A percentile compares a stretch with the other conserved stretches of the same genome.
Conservation (phyloP, 2,888 invertebrate genomes). For the Eupithecia abbreviata region DNA sequence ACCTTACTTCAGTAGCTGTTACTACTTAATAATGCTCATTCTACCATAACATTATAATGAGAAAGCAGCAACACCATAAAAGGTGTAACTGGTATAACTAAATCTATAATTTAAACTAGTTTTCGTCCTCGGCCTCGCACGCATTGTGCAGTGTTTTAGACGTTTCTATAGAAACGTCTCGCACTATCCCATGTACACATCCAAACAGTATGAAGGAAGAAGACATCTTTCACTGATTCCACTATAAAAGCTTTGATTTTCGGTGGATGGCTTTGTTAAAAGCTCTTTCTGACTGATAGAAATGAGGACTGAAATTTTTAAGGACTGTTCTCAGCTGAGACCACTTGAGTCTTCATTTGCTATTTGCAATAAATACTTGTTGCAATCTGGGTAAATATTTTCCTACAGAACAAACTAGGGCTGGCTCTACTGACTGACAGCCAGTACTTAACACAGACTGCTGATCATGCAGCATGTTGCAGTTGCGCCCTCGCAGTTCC, state of each 20-base stretch:
- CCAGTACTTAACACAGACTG: neutral
- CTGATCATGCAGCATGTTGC: neutral
- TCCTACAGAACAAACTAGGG: neutral
- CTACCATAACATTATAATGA: neutral
- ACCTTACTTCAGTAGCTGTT: neutral
- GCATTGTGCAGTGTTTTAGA: too few species aligned
- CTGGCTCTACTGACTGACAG: neutral
- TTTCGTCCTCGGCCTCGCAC: neutral
- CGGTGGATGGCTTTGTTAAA: neutral
- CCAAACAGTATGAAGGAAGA: neutral
- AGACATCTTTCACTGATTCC: neutral
- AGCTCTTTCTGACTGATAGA: neutral
- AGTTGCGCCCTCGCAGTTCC: neutral
- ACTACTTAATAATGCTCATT: neutral
- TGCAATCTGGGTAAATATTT: slow-evolving; percentile 1
- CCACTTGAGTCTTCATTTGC: neutral
- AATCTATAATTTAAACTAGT: neutral
- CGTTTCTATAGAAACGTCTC: too few species aligned
- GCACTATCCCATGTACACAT: too few species aligned
- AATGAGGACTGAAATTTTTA: neutral
- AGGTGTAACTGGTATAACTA: neutral
- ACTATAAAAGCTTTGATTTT: neutral
- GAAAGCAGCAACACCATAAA: neutral
- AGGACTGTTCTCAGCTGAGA: neutral
- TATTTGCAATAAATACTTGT: neutral